phyloP scores from a whole-genome alignment of 2,113 vertebrate genomes.

The Bos indicus region DNA sequence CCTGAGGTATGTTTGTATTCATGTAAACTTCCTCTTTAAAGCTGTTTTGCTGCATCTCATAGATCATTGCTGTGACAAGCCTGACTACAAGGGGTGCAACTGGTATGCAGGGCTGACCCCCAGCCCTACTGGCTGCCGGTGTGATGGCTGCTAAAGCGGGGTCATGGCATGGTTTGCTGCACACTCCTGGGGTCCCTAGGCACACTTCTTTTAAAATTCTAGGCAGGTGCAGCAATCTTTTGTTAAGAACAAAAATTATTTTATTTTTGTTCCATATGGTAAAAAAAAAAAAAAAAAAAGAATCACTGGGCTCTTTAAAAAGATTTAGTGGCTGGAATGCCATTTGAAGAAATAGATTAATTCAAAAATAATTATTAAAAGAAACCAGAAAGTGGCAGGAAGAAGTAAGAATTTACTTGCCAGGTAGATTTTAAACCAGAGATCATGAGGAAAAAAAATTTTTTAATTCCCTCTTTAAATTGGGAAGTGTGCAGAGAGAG shows the following conservation, averaged over 20 bases:
- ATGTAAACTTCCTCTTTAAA: background rate
- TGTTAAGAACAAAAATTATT: background rate
- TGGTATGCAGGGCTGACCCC: background rate
- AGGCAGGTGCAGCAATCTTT: background rate
- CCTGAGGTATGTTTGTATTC: background rate
- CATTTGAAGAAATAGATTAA: background rate
- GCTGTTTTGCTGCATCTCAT: background rate
- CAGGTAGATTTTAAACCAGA: background rate
- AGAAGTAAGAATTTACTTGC: background rate
- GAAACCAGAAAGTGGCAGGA: background rate
- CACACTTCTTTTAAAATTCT: background rate
- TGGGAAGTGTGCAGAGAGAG: background rate
- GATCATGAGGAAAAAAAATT: background rate
- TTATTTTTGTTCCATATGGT: background rate
- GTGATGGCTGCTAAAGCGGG: background rate
- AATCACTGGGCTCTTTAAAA: background rate
- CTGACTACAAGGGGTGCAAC: background rate
- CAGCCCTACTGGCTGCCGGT: background rate
- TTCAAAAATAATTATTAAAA: background rate
- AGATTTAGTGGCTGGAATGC: background rate
- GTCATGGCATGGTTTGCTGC: background rate
- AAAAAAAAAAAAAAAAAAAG: background rate
- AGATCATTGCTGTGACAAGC: background rate
- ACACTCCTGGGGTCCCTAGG: background rate
- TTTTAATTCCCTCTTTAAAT: background rate